These are phyloP conservation scores for Lonchura striata DNA, from an alignment of 2,113 vertebrate genomes.

Conservation along the genomic window DNA sequence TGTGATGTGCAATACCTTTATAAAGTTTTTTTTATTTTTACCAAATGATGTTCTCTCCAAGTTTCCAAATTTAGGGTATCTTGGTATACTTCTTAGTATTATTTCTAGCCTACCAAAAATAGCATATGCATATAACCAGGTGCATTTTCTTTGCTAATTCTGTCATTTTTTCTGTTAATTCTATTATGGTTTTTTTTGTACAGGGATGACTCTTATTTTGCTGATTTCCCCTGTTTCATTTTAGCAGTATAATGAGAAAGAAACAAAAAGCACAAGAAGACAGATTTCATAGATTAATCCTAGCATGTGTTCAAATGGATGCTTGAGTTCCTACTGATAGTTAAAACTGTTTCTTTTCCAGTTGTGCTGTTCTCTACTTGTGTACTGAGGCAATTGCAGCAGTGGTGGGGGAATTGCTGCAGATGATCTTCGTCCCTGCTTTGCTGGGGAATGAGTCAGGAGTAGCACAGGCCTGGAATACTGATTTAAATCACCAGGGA, in stretches of 20 bases:
- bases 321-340: not conserved
- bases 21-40: not conserved
- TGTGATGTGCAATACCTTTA: not conserved
- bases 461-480: not conserved
- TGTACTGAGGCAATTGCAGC: not conserved
- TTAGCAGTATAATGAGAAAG: not conserved
- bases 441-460: not conserved
- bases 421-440: not conserved
- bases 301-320: not conserved
- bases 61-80: not conserved
- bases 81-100: not conserved
- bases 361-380: not conserved
- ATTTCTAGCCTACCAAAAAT: not conserved
- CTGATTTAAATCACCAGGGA: not conserved
- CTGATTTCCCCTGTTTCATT: not conserved
- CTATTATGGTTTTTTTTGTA: not conserved
- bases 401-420: not conserved
- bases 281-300: not conserved
- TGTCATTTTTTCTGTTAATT: not conserved
- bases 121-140: not conserved
- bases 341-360: not conserved
- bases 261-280: not conserved
- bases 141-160: not conserved
- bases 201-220: not conserved
- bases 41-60: not conserved